Percentiles rank a stretch among this genome's conserved stretches.
These are phyloP conservation scores for Gastrophysa polygoni DNA, from an alignment of 2,888 invertebrate genomes.

Conservation along the genomic window DNA sequence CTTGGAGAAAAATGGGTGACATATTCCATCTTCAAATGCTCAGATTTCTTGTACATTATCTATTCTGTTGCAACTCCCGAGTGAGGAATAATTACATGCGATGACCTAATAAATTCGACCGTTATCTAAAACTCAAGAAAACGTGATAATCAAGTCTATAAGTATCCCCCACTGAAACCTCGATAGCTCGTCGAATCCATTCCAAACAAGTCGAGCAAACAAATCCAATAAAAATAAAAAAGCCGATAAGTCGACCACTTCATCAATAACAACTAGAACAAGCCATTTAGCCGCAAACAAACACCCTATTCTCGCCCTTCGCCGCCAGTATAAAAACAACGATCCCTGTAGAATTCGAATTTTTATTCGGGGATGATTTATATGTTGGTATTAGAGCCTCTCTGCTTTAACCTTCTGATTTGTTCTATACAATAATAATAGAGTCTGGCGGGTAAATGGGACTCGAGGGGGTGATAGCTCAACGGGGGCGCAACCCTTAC, in stretches of 20 bases:
- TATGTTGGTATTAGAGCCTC: conserved; percentile 58
- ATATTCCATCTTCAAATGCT: no score
- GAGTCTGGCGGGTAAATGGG: conserved; percentile 59
- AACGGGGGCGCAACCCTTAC: conserved; percentile 44
- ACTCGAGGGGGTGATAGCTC: conserved; percentile 59
- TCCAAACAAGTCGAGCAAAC: not conserved
- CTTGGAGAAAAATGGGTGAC: no score
- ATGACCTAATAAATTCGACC: no score
- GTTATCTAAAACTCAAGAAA: not conserved
- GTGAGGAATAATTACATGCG: no score
- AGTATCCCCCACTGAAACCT: not conserved
- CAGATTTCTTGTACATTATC: no score
- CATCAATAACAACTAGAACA: conserved; percentile 39
- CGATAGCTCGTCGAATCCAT: not conserved
- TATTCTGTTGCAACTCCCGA: no score
- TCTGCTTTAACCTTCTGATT: conserved; percentile 60
- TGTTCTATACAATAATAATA: conserved; percentile 61
- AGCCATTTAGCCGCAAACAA: conserved; percentile 41
- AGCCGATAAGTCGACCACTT: conserved; percentile 23
- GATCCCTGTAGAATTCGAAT: conserved; percentile 40
- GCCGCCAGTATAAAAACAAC: conserved; percentile 27
- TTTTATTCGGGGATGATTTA: conserved; percentile 59
- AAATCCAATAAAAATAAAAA: conserved; percentile 24
- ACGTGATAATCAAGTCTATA: not conserved
- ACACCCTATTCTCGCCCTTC: conserved; percentile 26